phyloP scores from a whole-genome alignment of 2,113 vertebrate species.

The Asarcornis scutulata region DNA sequence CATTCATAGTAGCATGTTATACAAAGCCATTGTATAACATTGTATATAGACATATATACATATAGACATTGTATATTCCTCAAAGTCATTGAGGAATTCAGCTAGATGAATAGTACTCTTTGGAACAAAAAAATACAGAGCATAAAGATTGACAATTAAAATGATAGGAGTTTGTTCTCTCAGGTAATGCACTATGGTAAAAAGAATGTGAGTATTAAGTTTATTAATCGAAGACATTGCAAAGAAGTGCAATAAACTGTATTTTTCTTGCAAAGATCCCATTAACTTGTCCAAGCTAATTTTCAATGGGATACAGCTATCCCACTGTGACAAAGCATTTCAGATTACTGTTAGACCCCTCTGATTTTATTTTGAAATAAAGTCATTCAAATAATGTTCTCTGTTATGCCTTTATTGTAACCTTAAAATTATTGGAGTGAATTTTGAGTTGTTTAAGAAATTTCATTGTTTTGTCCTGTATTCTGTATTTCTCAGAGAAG shows the following conservation, averaged over 20 bases:
- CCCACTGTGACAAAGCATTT: background rate
- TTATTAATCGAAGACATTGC: background rate
- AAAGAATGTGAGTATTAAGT: background rate
- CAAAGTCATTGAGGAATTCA: background rate
- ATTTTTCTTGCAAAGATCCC: background rate
- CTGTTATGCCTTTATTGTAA: background rate
- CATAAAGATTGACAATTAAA: background rate
- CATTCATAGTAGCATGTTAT: background rate
- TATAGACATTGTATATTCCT: too few relatives aligned
- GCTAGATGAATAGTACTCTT: background rate
- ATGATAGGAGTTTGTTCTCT: background rate
- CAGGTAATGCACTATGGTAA: background rate
- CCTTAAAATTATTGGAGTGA: background rate
- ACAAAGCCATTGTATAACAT: background rate
- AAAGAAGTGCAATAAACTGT: background rate
- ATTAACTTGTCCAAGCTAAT: background rate
- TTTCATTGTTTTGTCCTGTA: background rate
- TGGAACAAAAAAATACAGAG: fast-evolving
- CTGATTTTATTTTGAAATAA: slow-evolving; percentile 30
- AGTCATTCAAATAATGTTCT: background rate
- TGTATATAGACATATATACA: too few relatives aligned
- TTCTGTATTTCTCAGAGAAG: background rate
- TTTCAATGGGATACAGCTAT: background rate
- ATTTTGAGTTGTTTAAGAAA: background rate
- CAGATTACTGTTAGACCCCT: background rate